Conservation (phyloP, 2,797 vertebrate species). For the Lepilemur ruficaudatus region DNA sequence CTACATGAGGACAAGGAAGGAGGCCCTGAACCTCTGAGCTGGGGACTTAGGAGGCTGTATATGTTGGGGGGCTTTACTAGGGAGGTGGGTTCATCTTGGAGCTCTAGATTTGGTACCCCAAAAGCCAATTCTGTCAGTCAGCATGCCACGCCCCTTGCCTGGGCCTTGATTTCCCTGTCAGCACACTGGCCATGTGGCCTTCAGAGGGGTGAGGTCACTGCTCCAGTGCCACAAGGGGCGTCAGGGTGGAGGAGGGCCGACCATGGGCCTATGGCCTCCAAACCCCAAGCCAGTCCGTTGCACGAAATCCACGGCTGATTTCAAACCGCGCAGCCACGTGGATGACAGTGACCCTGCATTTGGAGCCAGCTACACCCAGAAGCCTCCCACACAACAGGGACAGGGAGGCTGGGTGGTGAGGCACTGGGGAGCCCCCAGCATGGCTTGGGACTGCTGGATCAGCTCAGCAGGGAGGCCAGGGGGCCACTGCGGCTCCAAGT, state of each 20-base stretch:
- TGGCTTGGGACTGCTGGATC: not conserved
- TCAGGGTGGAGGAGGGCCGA: not conserved
- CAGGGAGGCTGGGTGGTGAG: not conserved
- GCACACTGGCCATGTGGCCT: not conserved
- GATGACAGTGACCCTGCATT: rapidly evolving
- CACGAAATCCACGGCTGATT: rapidly evolving
- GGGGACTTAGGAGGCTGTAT: not conserved
- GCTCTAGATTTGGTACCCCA: not conserved
- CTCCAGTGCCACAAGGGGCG: not conserved
- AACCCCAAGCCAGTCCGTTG: not conserved
- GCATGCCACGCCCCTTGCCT: not conserved
- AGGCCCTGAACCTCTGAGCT: too few relatives aligned
- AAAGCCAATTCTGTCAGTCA: not conserved
- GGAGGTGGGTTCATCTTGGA: not conserved
- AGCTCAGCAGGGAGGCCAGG: not conserved
- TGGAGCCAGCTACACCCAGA: not conserved
- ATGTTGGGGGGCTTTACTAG: not conserved
- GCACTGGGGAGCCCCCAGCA: not conserved
- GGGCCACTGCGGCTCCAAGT: not conserved
- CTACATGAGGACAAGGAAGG: not conserved
- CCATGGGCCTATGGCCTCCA: not conserved
- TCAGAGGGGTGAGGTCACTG: not conserved
- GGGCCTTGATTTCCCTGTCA: not conserved
- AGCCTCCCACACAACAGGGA: not conserved
- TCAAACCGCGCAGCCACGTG: not conserved